These are phyloP conservation scores for Pomacea canaliculata DNA, from an alignment of 2,888 invertebrate genomes.

Conservation along the genomic window DNA sequence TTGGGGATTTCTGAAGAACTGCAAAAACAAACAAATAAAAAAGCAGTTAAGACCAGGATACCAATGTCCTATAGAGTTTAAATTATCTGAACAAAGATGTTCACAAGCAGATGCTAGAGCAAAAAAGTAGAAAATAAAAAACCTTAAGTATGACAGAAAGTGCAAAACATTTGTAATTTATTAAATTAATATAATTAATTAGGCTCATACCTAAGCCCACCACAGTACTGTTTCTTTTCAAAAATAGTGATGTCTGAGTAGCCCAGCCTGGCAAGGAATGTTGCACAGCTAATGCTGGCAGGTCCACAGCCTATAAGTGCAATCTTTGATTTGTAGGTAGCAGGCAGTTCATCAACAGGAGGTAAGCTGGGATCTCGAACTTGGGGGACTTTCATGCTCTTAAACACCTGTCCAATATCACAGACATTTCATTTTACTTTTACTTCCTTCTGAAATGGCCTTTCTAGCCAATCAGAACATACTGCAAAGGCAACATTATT, in stretches of 20 bases:
- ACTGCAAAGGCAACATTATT: background rate
- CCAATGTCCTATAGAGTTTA: background rate
- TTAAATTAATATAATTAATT: too few species aligned
- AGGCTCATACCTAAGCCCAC: constrained; percentile 83
- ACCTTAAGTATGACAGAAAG: too few species aligned
- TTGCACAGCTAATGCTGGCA: constrained; percentile 95
- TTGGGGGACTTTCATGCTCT: constrained; percentile 92
- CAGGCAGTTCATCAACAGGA: constrained; percentile 58
- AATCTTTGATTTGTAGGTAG: constrained; percentile 77
- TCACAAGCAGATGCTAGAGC: too few species aligned
- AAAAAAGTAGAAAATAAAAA: too few species aligned
- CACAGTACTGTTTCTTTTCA: constrained; percentile 87
- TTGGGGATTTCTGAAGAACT: constrained; percentile 95
- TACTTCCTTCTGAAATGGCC: background rate
- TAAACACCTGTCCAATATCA: constrained; percentile 79
- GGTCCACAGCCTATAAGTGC: constrained; percentile 95
- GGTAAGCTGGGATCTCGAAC: constrained; percentile 79
- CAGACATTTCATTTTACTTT: background rate
- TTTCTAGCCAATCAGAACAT: background rate
- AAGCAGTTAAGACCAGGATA: background rate
- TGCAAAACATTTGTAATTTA: too few species aligned
- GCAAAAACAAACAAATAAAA: constrained; percentile 49
- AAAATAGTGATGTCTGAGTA: constrained; percentile 92
- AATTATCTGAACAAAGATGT: background rate
- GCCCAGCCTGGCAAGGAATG: constrained; percentile 92